Evolutionary conservation across 1,140 invertebrate species (phyloP), one percentile per base, ranked within the genome.

Genomic region (Copidosoma floridanum): DNA sequence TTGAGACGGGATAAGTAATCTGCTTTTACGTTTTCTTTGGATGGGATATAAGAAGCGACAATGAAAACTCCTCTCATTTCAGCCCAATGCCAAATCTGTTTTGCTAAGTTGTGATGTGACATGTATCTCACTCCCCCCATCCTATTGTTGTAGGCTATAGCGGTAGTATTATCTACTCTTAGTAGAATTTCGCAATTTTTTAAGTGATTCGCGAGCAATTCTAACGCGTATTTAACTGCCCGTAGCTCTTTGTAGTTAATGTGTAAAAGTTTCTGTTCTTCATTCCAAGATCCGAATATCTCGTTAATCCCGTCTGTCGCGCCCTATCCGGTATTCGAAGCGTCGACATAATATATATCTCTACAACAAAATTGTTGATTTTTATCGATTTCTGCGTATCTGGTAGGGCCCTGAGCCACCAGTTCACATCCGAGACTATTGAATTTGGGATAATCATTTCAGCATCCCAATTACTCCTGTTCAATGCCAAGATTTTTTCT

Each of bases 11-110:
- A 69, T 46, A 66, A 38, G 21, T 14, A 24, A 50, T 73, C 65
- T 16, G 67, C 67, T 27, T 46, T 59, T 1, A 27, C 18, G 53
- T 73, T 73, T 35, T 76, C 66, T 20, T 27, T 53, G 0, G 57
- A 61, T 11, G 48, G 46, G 14, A n/a, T 41, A 23, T 61, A 65
- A 10, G 61, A 67, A 59, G 65, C 55, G 20, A 40, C 44, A 14
- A 55, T 11, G 24, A 35, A 32, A 8, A 32, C 29, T 48, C n/a
- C n/a, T n/a, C n/a, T n/a, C n/a, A n/a, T n/a, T 43, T 55, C 52
- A 26, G 52, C 52, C 18, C 24, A 26, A 26, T 55, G 37, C 52
- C 52, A 55, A 11, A 55, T 55, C 4, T 11, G 5, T 29, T n/a
- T 40, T 11, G 52, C 37, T 27, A 55, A 29, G 11, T 23, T 2